Evolutionary conservation across 2,113 vertebrate species (phyloP), one percentile per base, ranked within the genome.

Genomic region (Xenopus borealis): DNA sequence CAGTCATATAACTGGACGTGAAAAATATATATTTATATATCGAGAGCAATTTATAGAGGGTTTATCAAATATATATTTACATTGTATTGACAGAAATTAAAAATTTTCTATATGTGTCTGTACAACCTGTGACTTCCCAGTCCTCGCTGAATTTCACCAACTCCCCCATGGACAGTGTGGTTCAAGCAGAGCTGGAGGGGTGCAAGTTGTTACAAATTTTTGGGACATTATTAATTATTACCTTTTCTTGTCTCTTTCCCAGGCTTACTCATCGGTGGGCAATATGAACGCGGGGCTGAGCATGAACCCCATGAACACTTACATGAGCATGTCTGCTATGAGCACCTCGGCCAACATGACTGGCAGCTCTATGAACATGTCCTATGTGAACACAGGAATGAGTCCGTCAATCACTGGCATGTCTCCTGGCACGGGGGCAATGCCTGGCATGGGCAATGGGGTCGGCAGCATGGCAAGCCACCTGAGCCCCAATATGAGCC

Each of bases 291-390:
- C 94, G 0, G 94, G 97, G 86, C 92, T 99, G 87, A 96, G 97
- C 78, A 97, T 98, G 95, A 99, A 98, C 86, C 91, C 94, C 63
- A 96, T 98, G 95, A 98, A 98, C 86, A 95, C 95, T 7, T 99
- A 98, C 88, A 98, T 99, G 97, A 95, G 92, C 85, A 98, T 99
- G 97, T 94, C 96, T 33, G 95, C 94, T 80, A 99, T 99, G 96
- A 93, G 95, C 89, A 89, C 89, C 78, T 82, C 92, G 0, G 93
- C 92, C 81, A 97, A 96, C 92, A 96, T 98, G 95, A 91, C 93
- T 17, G 92, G 92, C 30, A 93, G 94, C 83, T 92, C 94, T 83
- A 98, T 98, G 96, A 97, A 96, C 89, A 97, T 98, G 95, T 95
- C 94, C 9, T 98, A 98, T 53, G 95, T 96, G 86, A 95, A 95